These are phyloP conservation scores for Sarcophaga variegata DNA, from an alignment of 2,888 invertebrate species.

Conservation along the genomic window DNA sequence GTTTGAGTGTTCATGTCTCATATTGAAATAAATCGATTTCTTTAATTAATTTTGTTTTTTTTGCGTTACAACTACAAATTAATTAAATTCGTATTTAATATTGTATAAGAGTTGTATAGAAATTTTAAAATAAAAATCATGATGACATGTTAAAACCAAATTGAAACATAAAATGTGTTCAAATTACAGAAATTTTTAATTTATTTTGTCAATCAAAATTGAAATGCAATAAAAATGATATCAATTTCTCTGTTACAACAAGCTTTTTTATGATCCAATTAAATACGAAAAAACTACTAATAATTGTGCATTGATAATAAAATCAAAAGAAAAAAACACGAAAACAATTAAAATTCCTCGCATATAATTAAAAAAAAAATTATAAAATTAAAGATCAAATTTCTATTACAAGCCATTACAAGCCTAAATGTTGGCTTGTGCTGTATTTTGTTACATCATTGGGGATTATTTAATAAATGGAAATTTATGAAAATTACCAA, in stretches of 20 bases:
- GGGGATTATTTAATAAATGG: not conserved
- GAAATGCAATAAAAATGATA: conserved; percentile 5
- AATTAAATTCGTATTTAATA: not conserved
- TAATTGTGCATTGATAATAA: not conserved
- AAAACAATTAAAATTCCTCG: conserved; percentile 20
- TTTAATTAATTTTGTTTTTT: not conserved
- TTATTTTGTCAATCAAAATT: not conserved
- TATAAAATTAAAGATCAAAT: conserved; percentile 21
- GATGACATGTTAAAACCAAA: too few species aligned
- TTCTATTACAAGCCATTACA: not conserved
- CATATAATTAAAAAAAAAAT: not conserved
- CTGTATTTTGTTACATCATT: too few species aligned
- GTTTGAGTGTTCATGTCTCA: not conserved
- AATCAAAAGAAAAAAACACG: not conserved
- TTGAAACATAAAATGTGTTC: too few species aligned
- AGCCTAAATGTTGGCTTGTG: not conserved
- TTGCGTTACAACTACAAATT: not conserved
- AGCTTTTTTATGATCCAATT: not conserved
- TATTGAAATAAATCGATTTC: not conserved
- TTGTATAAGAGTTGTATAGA: too few species aligned
- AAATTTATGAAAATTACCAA: conserved; percentile 29
- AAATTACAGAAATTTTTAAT: not conserved
- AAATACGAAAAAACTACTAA: not conserved
- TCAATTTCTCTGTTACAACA: conserved; percentile 7
- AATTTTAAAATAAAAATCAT: too few species aligned